Conservation (phyloP, 1,140 invertebrate genomes). For the Drosophila truncata region DNA sequence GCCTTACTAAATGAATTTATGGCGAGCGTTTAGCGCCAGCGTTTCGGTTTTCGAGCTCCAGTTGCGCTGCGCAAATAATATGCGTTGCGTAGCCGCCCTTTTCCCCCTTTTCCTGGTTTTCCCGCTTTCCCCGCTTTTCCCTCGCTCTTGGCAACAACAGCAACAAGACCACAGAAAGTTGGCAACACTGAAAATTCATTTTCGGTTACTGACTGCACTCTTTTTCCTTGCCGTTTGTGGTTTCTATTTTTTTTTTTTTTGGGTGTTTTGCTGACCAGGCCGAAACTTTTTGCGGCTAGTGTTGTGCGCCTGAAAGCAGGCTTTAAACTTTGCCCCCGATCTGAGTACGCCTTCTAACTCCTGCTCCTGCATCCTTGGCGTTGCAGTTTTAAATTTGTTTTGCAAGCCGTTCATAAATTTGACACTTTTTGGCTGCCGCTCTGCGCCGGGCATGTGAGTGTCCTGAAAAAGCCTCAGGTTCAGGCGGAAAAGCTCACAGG, state of each 20-base stretch:
- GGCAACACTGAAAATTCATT: slow-evolving; percentile 83
- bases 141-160: not conserved
- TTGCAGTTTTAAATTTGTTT: slow-evolving; percentile 70
- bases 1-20: slow-evolving; percentile 83
- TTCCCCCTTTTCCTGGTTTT: too few species aligned
- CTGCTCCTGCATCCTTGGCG: slow-evolving; percentile 18
- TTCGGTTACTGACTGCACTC: slow-evolving; percentile 50
- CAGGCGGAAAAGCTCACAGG: slow-evolving; percentile 5
- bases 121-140: not conserved
- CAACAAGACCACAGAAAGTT: slow-evolving; percentile 69
- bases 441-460: slow-evolving; percentile 6
- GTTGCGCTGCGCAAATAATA: slow-evolving; percentile 61
- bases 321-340: slow-evolving; percentile 61
- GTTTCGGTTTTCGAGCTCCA: slow-evolving; percentile 27
- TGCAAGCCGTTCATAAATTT: slow-evolving; percentile 81
- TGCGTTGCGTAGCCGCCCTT: slow-evolving; percentile 55
- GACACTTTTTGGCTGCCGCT: slow-evolving; percentile 74
- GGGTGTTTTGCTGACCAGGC: slow-evolving; percentile 18
- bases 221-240: slow-evolving; percentile 15
- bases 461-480: slow-evolving; percentile 17
- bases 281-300: slow-evolving; percentile 69
- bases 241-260: slow-evolving; percentile 3
- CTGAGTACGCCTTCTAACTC: not conserved
- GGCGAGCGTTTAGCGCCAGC: slow-evolving; percentile 60
- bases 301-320: slow-evolving; percentile 72